Percentiles rank a stretch among this genome's conserved stretches.
These are phyloP conservation scores for Hippasteria phrygiana DNA, from an alignment of 53 echinoderm and acorn worm genomes.

Conservation along the genomic window DNA sequence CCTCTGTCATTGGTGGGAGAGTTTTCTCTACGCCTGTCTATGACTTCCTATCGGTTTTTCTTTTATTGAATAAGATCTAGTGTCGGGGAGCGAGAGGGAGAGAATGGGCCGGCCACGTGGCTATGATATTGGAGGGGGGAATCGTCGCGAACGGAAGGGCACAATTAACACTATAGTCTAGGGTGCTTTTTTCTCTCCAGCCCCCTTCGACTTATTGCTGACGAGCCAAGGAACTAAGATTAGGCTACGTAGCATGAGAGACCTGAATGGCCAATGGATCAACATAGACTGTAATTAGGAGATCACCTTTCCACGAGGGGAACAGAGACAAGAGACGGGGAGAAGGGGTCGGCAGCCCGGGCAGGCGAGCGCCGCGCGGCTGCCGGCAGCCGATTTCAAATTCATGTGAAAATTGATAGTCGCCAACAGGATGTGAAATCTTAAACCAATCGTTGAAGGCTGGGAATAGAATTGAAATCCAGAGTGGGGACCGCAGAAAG, in stretches of 20 bases:
- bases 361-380: background rate
- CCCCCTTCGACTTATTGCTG: conserved; percentile 18
- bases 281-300: conserved; percentile 49
- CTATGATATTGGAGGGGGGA: conserved; percentile 18
- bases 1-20: background rate
- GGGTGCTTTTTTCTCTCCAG: background rate
- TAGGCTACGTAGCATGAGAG: background rate
- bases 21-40: background rate
- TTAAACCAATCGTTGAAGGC: conserved; percentile 52
- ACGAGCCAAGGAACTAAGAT: background rate
- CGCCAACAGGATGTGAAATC: conserved; percentile 59
- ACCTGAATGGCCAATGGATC: conserved; percentile 30
- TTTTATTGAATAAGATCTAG: conserved; percentile 21
- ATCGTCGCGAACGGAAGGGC: conserved; percentile 20
- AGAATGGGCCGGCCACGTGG: conserved; percentile 42
- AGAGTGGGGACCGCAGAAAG: conserved; percentile 16
- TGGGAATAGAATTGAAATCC: conserved; percentile 1
- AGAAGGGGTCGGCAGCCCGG: background rate
- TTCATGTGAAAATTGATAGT: conserved; percentile 70
- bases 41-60: conserved; percentile 34
- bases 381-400: conserved; percentile 48
- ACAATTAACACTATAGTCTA: conserved; percentile 29
- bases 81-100: conserved; percentile 19
- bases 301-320: conserved; percentile 33
- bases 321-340: background rate